A percentile compares a stretch with the other conserved stretches of the same genome.
Evolutionary conservation across 2,888 invertebrate genomes (phyloP).

Genomic region (Sialis fuliginosa): DNA sequence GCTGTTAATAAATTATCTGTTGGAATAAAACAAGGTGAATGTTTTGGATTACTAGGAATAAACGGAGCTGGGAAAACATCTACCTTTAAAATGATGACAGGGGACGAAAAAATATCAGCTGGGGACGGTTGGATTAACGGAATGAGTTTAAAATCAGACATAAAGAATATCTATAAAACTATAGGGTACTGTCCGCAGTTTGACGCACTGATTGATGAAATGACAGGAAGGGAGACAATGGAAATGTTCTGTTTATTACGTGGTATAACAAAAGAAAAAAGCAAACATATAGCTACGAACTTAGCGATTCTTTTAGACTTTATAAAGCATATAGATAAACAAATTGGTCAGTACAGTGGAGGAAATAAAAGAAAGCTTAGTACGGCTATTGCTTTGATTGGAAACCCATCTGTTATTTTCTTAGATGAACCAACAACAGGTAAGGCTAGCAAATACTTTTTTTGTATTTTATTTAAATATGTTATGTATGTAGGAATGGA

Average conservation of each 20-base stretch:
- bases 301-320: constrained; percentile 41
- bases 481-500: constrained; percentile 44
- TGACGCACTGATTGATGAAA: constrained; percentile 33
- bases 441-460: constrained; percentile 13
- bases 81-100: constrained; percentile 82
- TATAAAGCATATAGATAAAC: constrained; percentile 39
- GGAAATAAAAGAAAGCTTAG: constrained; percentile 59
- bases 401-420: constrained; percentile 48
- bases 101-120: constrained; percentile 51
- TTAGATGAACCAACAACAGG: constrained; percentile 49
- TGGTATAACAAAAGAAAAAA: constrained; percentile 31
- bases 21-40: constrained; percentile 53
- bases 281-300: constrained; percentile 21
- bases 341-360: constrained; percentile 42
- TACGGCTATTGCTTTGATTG: constrained; percentile 51
- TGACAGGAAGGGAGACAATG: constrained; percentile 47
- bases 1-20: constrained; percentile 55
- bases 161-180: constrained; percentile 38
- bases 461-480: background rate
- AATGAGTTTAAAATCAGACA: constrained; percentile 25
- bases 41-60: constrained; percentile 66
- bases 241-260: constrained; percentile 44
- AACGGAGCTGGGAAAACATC: constrained; percentile 81
- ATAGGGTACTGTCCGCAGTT: constrained; percentile 42
- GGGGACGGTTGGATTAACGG: constrained; percentile 44